Evolutionary conservation across 2,113 vertebrate genomes (phyloP), one percentile per base, ranked within the genome.

Genomic region (Sinosuthora webbiana): DNA sequence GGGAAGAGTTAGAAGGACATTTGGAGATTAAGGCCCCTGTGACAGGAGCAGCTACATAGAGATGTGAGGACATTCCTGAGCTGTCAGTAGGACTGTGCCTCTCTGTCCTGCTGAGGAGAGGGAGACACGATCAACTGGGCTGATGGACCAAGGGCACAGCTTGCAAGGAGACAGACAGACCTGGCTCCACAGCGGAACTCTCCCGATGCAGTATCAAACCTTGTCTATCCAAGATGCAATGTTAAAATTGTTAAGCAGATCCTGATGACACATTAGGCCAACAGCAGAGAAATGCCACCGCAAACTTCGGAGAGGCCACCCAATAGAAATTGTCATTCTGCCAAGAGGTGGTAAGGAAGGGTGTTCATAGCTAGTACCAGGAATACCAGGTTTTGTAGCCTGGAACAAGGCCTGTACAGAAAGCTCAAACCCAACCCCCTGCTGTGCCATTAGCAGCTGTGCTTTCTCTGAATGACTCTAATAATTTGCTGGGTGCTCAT

Each of bases 61-160:
- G 56, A 39, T 53, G 15, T 0, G 1, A 87, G 52, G n/a, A 59
- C 56, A 65, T 53, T 82, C 39, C 74, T n/a, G 53, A 64, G 81
- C 75, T 4, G 8, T 73, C n/a, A 13, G 33, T 10, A 28, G 44
- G 39, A 35, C 31, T 0, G 0, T n/a, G 56, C 53, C 59, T 77
- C 59, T 83, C 56, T 71, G 47, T 22, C 33, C 35, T 12, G 24
- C 82, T 28, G 62, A 70, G 65, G 42, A 63, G 0, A 5, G 64
- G 83, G 47, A 20, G 45, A 60, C 5, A 15, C 0, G 1, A 23
- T 21, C 13, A 25, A 27, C 17, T 13, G 52, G 23, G 35, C 69
- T 82, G 37, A 53, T 11, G 57, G 49, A 91, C 20, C 8, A 15
- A 0, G 6, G 2, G 18, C 28, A 41, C 1, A 0, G 41, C 2